These are phyloP conservation scores for Hirtodrosophila confusa DNA, from an alignment of 2,888 invertebrate species.

Conservation along the genomic window DNA sequence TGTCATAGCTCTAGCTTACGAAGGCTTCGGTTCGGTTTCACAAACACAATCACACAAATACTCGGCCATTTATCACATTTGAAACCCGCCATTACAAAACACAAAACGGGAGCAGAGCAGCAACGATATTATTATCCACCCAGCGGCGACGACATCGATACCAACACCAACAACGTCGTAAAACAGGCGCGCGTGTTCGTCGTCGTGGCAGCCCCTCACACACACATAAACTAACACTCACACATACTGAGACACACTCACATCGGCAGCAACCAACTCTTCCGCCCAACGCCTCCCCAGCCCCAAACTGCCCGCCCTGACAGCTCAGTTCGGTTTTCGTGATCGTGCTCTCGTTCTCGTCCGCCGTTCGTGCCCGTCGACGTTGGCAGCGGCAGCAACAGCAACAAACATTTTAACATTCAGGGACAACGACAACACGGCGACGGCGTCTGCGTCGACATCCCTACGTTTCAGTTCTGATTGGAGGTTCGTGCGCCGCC, in stretches of 20 bases:
- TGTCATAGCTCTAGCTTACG: slow-evolving; percentile 19
- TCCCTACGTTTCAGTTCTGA: slow-evolving; percentile 82
- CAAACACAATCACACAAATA: slow-evolving; percentile 11
- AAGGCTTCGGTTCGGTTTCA: slow-evolving; percentile 51
- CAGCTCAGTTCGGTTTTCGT: slow-evolving; percentile 51
- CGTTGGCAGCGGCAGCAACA: slow-evolving; percentile 35
- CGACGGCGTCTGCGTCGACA: slow-evolving; percentile 72
- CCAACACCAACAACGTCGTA: slow-evolving; percentile 58
- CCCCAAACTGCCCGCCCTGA: slow-evolving; percentile 43
- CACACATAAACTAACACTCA: slow-evolving; percentile 16
- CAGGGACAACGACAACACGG: slow-evolving; percentile 74
- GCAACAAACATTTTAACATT: slow-evolving; percentile 61
- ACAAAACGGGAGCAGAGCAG: slow-evolving; percentile 64
- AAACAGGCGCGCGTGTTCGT: slow-evolving; percentile 70
- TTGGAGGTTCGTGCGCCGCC: slow-evolving; percentile 82
- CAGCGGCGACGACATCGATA: slow-evolving; percentile 66
- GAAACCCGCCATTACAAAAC: slow-evolving; percentile 65
- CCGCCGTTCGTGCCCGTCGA: slow-evolving; percentile 39
- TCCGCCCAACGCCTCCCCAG: slow-evolving; percentile 48
- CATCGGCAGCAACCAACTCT: slow-evolving; percentile 53
- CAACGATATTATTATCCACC: slow-evolving; percentile 65
- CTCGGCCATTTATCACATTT: slow-evolving; percentile 61
- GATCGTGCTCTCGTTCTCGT: slow-evolving; percentile 62
- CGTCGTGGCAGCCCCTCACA: slow-evolving; percentile 63
- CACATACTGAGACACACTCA: slow-evolving; percentile 33